Conservation (phyloP, 2,888 invertebrate genomes). For the Eurois occulta region DNA sequence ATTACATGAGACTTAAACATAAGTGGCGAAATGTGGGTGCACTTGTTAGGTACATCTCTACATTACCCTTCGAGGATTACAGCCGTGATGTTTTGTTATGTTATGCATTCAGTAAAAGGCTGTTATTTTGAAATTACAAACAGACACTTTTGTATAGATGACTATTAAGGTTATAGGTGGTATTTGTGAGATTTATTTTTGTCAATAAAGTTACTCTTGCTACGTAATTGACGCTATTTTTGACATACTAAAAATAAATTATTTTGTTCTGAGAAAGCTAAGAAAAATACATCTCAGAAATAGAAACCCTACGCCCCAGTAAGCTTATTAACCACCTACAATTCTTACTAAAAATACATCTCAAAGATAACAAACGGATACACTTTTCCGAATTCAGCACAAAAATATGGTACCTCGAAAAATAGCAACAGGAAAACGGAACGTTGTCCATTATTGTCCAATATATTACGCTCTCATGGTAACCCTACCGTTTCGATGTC, state of each 20-base stretch:
- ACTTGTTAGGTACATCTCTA: no score
- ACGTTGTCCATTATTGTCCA: constrained; percentile 53
- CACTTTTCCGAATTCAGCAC: constrained; percentile 17
- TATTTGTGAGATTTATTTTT: no score
- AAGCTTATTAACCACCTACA: constrained; percentile 14
- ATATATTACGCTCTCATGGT: constrained; percentile 56
- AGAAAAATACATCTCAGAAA: neutral
- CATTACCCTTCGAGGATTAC: no score
- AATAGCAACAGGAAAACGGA: constrained; percentile 46
- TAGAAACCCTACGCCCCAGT: neutral
- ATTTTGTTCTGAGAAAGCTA: neutral
- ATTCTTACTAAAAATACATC: constrained; percentile 18
- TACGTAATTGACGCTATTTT: neutral
- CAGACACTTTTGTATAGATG: no score
- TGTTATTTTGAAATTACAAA: no score
- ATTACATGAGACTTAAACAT: no score
- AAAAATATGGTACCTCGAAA: constrained; percentile 39
- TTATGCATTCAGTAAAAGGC: no score
- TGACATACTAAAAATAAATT: no score
- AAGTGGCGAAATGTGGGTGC: no score
- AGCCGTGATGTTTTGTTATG: no score
- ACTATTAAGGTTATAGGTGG: no score
- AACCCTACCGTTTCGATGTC: constrained; percentile 72
- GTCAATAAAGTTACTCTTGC: no score
- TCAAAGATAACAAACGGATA: constrained; percentile 30